Conservation (phyloP, 2,888 invertebrate species). For the Allophyes oxyacanthae region DNA sequence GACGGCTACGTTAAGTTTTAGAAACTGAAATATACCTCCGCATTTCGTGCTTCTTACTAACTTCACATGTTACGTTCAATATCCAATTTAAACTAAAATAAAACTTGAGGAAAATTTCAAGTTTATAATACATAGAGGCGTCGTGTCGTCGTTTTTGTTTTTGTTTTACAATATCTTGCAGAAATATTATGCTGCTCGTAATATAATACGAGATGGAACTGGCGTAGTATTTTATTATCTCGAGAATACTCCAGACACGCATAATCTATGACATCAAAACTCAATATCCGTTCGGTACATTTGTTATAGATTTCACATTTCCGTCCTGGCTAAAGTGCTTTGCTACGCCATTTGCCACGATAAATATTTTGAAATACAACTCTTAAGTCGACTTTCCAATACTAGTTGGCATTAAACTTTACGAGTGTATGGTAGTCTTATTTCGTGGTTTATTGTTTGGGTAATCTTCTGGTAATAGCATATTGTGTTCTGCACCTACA, state of each 20-base stretch:
- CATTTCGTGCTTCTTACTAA: not conserved
- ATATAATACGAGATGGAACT: slow-evolving; percentile 52
- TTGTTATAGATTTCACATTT: slow-evolving; percentile 82
- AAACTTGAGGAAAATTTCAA: slow-evolving; percentile 13
- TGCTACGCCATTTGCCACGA: slow-evolving; percentile 66
- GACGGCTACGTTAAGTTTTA: too few relatives aligned
- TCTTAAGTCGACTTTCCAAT: slow-evolving; percentile 71
- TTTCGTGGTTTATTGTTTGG: slow-evolving; percentile 69
- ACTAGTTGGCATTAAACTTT: slow-evolving; percentile 75
- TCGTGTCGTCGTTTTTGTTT: slow-evolving; percentile 35
- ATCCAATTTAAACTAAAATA: slow-evolving; percentile 19
- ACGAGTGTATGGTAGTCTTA: slow-evolving; percentile 65
- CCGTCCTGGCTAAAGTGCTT: slow-evolving; percentile 68
- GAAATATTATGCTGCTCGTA: slow-evolving; percentile 43
- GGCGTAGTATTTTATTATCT: slow-evolving; percentile 80
- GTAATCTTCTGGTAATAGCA: slow-evolving; percentile 61
- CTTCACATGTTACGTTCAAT: too few relatives aligned
- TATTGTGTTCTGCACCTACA: slow-evolving; percentile 48
- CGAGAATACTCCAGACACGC: slow-evolving; percentile 76
- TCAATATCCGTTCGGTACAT: slow-evolving; percentile 82
- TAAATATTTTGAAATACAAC: slow-evolving; percentile 76
- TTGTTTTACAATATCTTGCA: slow-evolving; percentile 46
- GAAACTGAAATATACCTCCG: too few relatives aligned
- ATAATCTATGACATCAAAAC: slow-evolving; percentile 82
- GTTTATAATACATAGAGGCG: slow-evolving; percentile 17